These are phyloP conservation scores for Agraylea sexmaculata DNA, from an alignment of 1,140 invertebrate genomes.

Conservation along the genomic window DNA sequence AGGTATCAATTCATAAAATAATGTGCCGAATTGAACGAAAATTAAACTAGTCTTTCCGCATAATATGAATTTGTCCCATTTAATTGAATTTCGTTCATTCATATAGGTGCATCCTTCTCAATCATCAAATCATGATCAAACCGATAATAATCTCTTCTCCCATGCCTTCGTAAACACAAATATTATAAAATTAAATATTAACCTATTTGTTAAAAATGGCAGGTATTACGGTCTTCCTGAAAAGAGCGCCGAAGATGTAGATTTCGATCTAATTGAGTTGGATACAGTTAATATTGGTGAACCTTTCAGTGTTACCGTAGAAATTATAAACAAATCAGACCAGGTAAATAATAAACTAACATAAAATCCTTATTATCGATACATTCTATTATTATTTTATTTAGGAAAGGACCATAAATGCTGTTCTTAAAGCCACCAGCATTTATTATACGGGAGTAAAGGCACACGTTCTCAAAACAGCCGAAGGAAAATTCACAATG, in stretches of 20 bases:
- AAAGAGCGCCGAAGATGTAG: conserved; percentile 46
- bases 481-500: conserved; percentile 49
- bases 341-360: conserved; percentile 28
- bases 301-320: conserved; percentile 51
- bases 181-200: not conserved
- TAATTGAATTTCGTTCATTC: too few species aligned
- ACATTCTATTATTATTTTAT: conserved; percentile 1
- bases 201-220: not conserved
- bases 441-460: conserved; percentile 70
- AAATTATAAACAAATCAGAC: conserved; percentile 52
- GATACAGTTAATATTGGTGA: conserved; percentile 57
- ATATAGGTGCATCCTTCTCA: too few species aligned
- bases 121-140: too few species aligned
- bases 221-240: conserved; percentile 49
- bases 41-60: too few species aligned
- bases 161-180: too few species aligned
- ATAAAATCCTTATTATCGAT: not conserved
- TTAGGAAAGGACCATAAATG: conserved; percentile 42
- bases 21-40: too few species aligned
- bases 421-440: conserved; percentile 51
- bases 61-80: too few species aligned
- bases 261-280: conserved; percentile 55
- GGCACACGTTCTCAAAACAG: conserved; percentile 54
- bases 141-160: too few species aligned
- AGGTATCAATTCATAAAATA: too few species aligned